phyloP scores from a whole-genome alignment of 2,113 vertebrate genomes.

The Takifugu bimaculatus region DNA sequence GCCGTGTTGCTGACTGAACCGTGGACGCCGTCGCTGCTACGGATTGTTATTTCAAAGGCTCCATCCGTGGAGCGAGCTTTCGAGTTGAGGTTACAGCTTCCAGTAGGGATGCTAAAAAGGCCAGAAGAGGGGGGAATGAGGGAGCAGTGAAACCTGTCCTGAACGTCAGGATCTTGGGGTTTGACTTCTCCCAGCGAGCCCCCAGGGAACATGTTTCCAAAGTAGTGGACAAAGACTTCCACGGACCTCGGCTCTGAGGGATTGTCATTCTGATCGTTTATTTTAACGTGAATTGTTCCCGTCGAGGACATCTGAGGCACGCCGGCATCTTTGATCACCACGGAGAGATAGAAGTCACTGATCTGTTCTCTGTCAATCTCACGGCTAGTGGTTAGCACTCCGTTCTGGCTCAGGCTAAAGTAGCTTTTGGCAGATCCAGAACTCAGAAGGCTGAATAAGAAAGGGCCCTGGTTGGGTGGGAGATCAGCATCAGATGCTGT shows the following conservation, averaged over 20 bases:
- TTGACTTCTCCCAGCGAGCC: constrained; percentile 87
- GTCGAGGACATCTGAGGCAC: constrained; percentile 96
- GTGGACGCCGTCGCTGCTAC: constrained; percentile 87
- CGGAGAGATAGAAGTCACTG: constrained; percentile 86
- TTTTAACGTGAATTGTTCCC: constrained; percentile 85
- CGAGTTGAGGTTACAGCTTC: constrained; percentile 85
- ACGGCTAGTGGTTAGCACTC: constrained; percentile 84
- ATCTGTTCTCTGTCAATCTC: constrained; percentile 96
- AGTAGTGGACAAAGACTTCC: constrained; percentile 92
- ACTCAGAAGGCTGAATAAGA: constrained; percentile 84
- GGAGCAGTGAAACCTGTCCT: constrained; percentile 90
- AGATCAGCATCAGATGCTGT: constrained; percentile 87
- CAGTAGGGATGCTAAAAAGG: constrained; percentile 85
- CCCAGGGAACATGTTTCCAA: constrained; percentile 89
- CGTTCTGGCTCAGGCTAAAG: constrained; percentile 85
- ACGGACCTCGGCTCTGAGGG: constrained; percentile 88
- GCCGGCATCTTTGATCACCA: constrained; percentile 89
- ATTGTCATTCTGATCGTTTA: constrained; percentile 95
- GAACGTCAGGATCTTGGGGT: constrained; percentile 89
- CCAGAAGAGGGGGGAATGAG: constrained; percentile 83
- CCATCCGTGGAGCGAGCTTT: constrained; percentile 87
- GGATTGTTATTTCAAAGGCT: constrained; percentile 84
- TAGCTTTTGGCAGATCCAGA: constrained; percentile 85
- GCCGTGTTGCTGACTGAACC: constrained; percentile 82
- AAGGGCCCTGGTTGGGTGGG: constrained; percentile 93